Percentiles rank a stretch among this genome's conserved stretches.
Evolutionary conservation across 2,888 invertebrate species (phyloP).

Genomic region (Parnassius smintheus): DNA sequence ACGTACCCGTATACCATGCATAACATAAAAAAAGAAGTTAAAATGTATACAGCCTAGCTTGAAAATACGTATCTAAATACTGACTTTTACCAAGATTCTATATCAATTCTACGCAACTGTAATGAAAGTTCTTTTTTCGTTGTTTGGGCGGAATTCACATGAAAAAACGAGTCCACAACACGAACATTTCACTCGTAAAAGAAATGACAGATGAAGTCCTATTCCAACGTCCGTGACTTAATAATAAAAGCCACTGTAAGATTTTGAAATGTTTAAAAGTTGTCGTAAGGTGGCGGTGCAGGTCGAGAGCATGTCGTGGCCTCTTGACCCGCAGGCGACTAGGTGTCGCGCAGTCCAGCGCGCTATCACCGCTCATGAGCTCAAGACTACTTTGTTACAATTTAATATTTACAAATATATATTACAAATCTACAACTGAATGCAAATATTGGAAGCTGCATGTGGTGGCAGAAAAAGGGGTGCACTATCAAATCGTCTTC

Average conservation of each 20-base stretch:
- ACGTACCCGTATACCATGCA: too few species aligned
- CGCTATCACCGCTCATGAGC: slow-evolving; percentile 27
- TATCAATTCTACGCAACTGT: too few species aligned
- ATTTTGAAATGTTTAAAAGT: slow-evolving; percentile 70
- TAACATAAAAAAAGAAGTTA: too few species aligned
- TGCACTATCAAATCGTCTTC: too few species aligned
- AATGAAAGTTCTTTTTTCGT: not conserved
- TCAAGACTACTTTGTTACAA: slow-evolving; percentile 24
- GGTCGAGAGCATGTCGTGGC: slow-evolving; percentile 69
- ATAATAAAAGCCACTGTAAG: slow-evolving; percentile 67
- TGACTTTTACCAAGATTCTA: too few species aligned
- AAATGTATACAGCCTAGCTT: too few species aligned
- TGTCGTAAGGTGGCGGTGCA: slow-evolving; percentile 54
- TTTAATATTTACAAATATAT: not conserved
- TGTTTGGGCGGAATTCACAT: slow-evolving; percentile 1
- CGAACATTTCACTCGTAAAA: slow-evolving; percentile 37
- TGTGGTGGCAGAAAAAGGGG: too few species aligned
- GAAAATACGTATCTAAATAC: too few species aligned
- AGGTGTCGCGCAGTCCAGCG: slow-evolving; percentile 33
- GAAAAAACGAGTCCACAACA: slow-evolving; percentile 1
- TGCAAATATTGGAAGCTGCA: too few species aligned
- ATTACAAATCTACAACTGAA: too few species aligned
- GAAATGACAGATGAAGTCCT: slow-evolving; percentile 44
- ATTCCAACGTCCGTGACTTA: slow-evolving; percentile 53
- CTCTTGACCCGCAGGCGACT: slow-evolving; percentile 59